A percentile compares a stretch with the other conserved stretches of the same genome.
These are phyloP conservation scores for Cephalophus harveyi DNA, from an alignment of 2,113 vertebrate species.

Conservation along the genomic window DNA sequence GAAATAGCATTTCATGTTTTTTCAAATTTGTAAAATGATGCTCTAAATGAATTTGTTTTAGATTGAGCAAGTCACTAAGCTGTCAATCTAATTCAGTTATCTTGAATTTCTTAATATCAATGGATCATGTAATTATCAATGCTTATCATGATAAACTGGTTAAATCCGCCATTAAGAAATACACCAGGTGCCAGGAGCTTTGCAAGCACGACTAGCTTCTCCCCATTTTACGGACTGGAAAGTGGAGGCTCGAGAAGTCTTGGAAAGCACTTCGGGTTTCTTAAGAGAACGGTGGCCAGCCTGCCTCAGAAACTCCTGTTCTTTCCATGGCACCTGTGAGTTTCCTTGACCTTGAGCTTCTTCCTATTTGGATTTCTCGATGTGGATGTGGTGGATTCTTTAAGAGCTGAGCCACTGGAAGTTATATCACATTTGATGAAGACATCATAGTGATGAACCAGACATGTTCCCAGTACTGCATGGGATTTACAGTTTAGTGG, in stretches of 20 bases:
- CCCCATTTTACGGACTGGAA: neutral
- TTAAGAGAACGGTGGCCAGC: neutral
- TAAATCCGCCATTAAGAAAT: neutral
- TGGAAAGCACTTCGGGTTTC: neutral
- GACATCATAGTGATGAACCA: neutral
- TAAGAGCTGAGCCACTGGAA: neutral
- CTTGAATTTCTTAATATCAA: neutral
- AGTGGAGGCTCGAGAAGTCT: neutral
- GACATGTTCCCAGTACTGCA: neutral
- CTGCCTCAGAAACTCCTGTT: neutral
- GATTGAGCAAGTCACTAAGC: neutral
- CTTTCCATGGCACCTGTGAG: neutral
- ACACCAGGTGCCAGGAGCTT: neutral
- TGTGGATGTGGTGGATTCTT: neutral
- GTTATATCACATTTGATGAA: neutral
- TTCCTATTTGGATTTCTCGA: neutral
- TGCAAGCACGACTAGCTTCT: neutral
- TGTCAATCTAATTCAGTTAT: conserved; percentile 5
- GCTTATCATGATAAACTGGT: neutral
- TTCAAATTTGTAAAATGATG: neutral
- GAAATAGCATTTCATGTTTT: neutral
- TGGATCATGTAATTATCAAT: neutral
- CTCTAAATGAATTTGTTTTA: conserved; percentile 23
- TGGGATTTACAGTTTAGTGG: neutral
- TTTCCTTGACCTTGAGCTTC: neutral